Conservation (phyloP, 2,888 invertebrate genomes). For the Fabriciana adippe region DNA sequence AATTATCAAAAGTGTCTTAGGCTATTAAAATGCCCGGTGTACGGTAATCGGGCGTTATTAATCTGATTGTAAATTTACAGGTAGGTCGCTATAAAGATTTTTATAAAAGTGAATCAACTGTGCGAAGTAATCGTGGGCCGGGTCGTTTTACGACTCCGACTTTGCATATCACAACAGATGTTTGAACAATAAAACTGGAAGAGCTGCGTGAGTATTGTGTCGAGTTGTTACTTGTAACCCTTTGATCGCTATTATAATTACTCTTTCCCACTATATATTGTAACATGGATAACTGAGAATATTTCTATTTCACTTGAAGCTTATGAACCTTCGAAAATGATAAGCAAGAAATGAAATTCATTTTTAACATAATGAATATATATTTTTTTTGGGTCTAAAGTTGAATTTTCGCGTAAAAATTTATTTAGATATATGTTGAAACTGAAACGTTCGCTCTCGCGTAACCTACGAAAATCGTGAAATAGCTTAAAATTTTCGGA, state of each 20-base stretch:
- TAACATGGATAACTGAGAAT: conserved; percentile 1
- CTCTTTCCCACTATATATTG: conserved; percentile 18
- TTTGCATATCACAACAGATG: conserved; percentile 79
- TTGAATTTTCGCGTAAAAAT: conserved; percentile 6
- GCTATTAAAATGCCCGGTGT: conserved; percentile 31
- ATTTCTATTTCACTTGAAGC: conserved; percentile 6
- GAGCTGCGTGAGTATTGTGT: conserved; percentile 57
- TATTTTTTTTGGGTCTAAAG: conserved; percentile 1
- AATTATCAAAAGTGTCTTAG: conserved; percentile 24
- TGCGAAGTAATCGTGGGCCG: conserved; percentile 64
- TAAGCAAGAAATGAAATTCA: background rate
- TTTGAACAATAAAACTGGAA: conserved; percentile 70
- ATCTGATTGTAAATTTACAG: conserved; percentile 73
- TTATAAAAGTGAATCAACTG: conserved; percentile 76
- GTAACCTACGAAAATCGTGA: conserved; percentile 38
- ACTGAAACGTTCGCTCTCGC: conserved; percentile 31
- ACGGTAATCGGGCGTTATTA: conserved; percentile 61
- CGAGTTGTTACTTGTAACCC: conserved; percentile 32
- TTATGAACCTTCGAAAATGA: too few relatives aligned
- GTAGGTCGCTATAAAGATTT: conserved; percentile 71
- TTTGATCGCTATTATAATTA: conserved; percentile 33
- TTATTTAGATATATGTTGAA: conserved; percentile 27
- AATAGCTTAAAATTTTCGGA: conserved; percentile 43
- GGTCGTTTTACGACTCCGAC: conserved; percentile 68
- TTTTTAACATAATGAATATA: conserved; percentile 5